These are phyloP conservation scores for Girardia tigrina DNA, from an alignment of 2,888 invertebrate genomes.

Conservation along the genomic window DNA sequence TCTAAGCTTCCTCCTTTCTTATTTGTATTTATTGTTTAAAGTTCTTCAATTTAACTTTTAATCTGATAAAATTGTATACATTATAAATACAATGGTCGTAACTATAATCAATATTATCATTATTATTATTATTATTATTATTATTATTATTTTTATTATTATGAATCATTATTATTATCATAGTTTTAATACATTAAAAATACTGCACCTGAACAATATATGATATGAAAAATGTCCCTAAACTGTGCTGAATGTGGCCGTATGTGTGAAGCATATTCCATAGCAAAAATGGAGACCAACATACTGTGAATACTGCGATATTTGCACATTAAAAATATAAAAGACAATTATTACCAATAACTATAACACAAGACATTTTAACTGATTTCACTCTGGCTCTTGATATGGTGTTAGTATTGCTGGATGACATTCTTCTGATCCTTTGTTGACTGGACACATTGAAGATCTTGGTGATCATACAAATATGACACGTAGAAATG, in stretches of 20 bases:
- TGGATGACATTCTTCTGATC: neutral
- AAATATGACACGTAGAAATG: neutral
- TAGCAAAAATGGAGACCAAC: neutral
- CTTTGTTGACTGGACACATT: constrained; percentile 7
- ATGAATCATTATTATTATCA: too few species aligned
- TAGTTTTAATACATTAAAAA: too few species aligned
- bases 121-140: too few species aligned
- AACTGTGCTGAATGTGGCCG: neutral
- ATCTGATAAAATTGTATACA: too few species aligned
- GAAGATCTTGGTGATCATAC: constrained; percentile 14
- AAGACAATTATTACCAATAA: neutral
- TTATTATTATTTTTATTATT: too few species aligned
- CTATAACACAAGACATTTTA: neutral
- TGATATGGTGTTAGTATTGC: neutral
- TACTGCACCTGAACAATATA: neutral
- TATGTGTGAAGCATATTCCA: constrained; percentile 7
- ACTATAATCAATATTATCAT: too few species aligned
- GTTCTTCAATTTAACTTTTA: too few species aligned
- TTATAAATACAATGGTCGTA: too few species aligned
- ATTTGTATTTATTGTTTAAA: too few species aligned
- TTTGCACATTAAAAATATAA: neutral
- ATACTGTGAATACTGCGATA: neutral
- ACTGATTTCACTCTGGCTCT: neutral
- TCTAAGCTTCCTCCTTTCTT: too few species aligned
- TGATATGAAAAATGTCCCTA: neutral